Evolutionary conservation across 2,797 vertebrate genomes (phyloP).

Genomic region (Caiman crocodilus): DNA sequence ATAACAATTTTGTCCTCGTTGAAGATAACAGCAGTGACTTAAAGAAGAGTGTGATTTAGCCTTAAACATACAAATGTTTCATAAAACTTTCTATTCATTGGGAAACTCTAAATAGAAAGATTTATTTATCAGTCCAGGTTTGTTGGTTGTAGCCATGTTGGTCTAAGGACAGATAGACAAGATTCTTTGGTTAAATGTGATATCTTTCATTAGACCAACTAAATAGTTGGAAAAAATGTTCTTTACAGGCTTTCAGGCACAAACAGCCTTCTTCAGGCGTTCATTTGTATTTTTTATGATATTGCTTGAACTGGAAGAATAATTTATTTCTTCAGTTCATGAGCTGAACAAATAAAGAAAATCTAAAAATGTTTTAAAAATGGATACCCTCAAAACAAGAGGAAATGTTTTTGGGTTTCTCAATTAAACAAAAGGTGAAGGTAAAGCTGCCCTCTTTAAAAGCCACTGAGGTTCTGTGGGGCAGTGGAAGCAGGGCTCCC

Average conservation of each 20-base stretch:
- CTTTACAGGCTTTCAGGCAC: too few relatives aligned
- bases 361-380: not conserved
- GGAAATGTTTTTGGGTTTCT: too few relatives aligned
- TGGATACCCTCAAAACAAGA: too few relatives aligned
- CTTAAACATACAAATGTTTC: not conserved
- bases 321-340: conserved; percentile 32
- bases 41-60: not conserved
- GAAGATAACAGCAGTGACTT: not conserved
- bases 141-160: too few relatives aligned
- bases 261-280: not conserved
- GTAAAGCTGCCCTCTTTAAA: too few relatives aligned
- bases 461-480: too few relatives aligned
- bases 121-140: not conserved
- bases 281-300: conserved; percentile 12
- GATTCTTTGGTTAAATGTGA: too few relatives aligned
- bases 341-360: not conserved
- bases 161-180: too few relatives aligned
- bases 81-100: conserved; percentile 14
- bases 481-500: too few relatives aligned
- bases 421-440: too few relatives aligned
- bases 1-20: not conserved
- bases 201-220: too few relatives aligned
- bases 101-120: conserved; percentile 17
- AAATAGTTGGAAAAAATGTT: too few relatives aligned
- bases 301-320: not conserved